Percentiles rank a stretch among this genome's conserved stretches.
phyloP scores from a whole-genome alignment of 2,888 invertebrate genomes.

The Drosophila rubida region DNA sequence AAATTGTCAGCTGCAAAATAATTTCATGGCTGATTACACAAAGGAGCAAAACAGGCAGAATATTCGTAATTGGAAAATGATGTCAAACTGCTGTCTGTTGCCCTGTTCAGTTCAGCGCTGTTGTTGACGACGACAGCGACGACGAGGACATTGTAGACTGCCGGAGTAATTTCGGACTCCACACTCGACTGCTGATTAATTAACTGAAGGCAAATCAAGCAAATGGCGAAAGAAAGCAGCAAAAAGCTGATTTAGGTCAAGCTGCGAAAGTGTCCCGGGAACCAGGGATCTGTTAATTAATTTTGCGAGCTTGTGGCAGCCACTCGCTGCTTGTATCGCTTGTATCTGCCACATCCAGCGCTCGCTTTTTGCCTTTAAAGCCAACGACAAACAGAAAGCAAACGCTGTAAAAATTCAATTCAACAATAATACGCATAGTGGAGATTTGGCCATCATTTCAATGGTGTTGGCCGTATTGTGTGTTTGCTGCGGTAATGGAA shows the following conservation, averaged over 20 bases:
- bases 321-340: too few species aligned
- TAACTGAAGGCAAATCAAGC: slow-evolving; percentile 73
- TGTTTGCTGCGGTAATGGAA: slow-evolving; percentile 41
- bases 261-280: slow-evolving; percentile 24
- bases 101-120: slow-evolving; percentile 3
- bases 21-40: slow-evolving; percentile 70
- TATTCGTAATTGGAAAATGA: slow-evolving; percentile 72
- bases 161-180: slow-evolving; percentile 23
- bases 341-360: slow-evolving; percentile 21
- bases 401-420: slow-evolving; percentile 47
- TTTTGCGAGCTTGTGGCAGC: slow-evolving; percentile 42
- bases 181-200: slow-evolving; percentile 76
- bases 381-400: slow-evolving; percentile 5
- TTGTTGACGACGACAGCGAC: slow-evolving; percentile 13
- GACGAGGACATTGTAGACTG: slow-evolving; percentile 10
- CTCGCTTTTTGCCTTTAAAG: slow-evolving; percentile 41
- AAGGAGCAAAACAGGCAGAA: slow-evolving; percentile 27
- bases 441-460: slow-evolving; percentile 21
- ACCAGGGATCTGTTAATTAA: slow-evolving; percentile 61
- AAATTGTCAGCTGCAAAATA: slow-evolving; percentile 46
- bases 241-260: slow-evolving; percentile 60
- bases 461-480: slow-evolving; percentile 5
- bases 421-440: slow-evolving; percentile 26
- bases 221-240: slow-evolving; percentile 21
- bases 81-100: slow-evolving; percentile 51